Conservation (phyloP, 2,113 vertebrate species). For the Glaucidium brasilianum region DNA sequence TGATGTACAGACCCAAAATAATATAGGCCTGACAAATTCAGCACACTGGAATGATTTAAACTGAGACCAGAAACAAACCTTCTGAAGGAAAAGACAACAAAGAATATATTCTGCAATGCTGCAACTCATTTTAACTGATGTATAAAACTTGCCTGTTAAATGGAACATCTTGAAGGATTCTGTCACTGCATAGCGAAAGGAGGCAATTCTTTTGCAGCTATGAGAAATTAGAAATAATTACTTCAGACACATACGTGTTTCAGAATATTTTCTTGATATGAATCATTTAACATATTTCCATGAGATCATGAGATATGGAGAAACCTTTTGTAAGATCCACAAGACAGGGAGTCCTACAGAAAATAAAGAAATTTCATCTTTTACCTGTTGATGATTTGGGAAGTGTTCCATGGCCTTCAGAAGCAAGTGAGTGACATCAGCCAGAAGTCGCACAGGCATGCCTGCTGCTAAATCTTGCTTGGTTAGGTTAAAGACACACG, state of each 20-base stretch:
- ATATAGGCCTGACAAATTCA: neutral
- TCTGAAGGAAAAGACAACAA: neutral
- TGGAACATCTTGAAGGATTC: conserved; percentile 96
- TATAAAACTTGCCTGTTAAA: conserved; percentile 89
- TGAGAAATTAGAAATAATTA: neutral
- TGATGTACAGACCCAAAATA: neutral
- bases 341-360: neutral
- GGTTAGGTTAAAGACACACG: conserved; percentile 97
- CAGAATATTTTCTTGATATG: neutral
- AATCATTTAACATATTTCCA: neutral
- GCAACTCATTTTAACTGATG: neutral
- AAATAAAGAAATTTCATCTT: neutral
- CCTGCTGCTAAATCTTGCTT: conserved; percentile 95
- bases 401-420: conserved; percentile 98
- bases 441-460: conserved; percentile 92
- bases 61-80: neutral
- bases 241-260: neutral
- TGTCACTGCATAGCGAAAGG: conserved; percentile 96
- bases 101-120: neutral
- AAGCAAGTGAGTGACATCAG: conserved; percentile 90
- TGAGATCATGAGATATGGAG: neutral
- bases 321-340: neutral
- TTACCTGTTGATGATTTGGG: conserved; percentile 94
- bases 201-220: conserved; percentile 99
- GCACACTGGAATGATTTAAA: neutral